phyloP scores from a whole-genome alignment of 2,113 vertebrate species.

The Lagenorhynchus albirostris region DNA sequence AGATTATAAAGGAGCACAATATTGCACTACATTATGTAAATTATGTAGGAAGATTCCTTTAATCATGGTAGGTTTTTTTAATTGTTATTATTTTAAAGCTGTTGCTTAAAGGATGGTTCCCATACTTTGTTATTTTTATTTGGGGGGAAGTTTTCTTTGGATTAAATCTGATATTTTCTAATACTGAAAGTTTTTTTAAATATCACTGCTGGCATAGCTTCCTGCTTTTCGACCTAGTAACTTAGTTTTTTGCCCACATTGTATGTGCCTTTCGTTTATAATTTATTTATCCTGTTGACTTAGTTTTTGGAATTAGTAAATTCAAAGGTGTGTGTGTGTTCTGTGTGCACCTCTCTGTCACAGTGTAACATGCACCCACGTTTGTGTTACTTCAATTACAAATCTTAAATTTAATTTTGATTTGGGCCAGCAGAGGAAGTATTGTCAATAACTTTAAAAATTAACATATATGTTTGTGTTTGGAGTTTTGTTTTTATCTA shows the following conservation, averaged over 20 bases:
- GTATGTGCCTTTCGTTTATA: conserved; percentile 35
- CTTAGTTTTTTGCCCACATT: conserved; percentile 8
- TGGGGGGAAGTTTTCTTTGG: conserved; percentile 20
- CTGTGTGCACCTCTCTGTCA: not conserved
- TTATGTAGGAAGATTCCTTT: conserved; percentile 54
- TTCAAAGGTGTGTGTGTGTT: not conserved
- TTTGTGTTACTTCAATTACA: conserved; percentile 2
- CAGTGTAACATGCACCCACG: not conserved
- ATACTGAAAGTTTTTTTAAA: conserved; percentile 54
- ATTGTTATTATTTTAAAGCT: conserved; percentile 65
- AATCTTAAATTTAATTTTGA: conserved; percentile 19
- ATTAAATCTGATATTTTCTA: conserved; percentile 61
- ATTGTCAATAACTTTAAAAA: conserved; percentile 21
- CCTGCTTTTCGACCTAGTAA: not conserved
- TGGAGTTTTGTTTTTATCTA: not conserved
- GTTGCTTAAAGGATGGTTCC: conserved; percentile 67
- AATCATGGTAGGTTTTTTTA: conserved; percentile 38
- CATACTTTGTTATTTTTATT: conserved; percentile 65
- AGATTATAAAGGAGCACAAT: not conserved
- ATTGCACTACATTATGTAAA: conserved; percentile 38
- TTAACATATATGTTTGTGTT: not conserved
- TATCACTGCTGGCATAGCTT: not conserved
- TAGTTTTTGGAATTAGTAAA: conserved; percentile 31
- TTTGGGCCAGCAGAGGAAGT: conserved; percentile 25
- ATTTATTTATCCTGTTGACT: conserved; percentile 63